Base-by-base conservation (phyloP, 2,888 invertebrate species). In the Herminia tarsipennalis region DNA sequence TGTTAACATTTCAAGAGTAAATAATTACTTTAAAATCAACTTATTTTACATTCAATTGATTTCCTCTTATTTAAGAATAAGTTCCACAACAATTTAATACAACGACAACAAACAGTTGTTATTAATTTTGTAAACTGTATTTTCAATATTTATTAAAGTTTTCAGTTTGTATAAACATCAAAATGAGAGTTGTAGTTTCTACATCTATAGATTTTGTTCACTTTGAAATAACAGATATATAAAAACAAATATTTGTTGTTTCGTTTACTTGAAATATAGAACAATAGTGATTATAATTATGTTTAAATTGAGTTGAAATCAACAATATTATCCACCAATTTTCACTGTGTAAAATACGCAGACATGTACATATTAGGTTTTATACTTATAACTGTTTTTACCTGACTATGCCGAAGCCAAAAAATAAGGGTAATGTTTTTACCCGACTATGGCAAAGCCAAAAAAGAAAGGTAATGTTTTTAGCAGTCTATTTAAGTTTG, bases 111-210 rank as follows among this genome's bases (percentile, higher is more conserved):
- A 57, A 44, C 49, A 48, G 40, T 53, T 44, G 41, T 42, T 58
- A 62, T 58, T 59, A 56, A 66, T 59, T 50, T 52, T n/a, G 9
- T 3, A 9, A 46, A 64, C 62, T 52, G 52, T 58, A 46, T 46
- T 58, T 64, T 62, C 63, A 48, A 56, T 56, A 50, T 52, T 51
- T 47, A 38, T 32, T 10, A 13, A 44, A 52, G 45, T 62, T 66
- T 53, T 17, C 30, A 17, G 37, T 57, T 60, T 56, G 51, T 53
- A 46, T 50, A 38, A 46, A 46, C 54, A 51, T 14, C 50, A 46
- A 46, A 37, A 41, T 32, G 33, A 35, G 44, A 48, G 47, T 50
- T 57, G 41, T 43, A 42, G 41, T 63, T 52, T 24, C 43, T 45
- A 38, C 47, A 40, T n/a, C 22, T 46, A 58, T 52, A 50, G 35